These are phyloP conservation scores for Haliaeetus leucogaster DNA, from an alignment of 2,113 vertebrate species.

Conservation along the genomic window DNA sequence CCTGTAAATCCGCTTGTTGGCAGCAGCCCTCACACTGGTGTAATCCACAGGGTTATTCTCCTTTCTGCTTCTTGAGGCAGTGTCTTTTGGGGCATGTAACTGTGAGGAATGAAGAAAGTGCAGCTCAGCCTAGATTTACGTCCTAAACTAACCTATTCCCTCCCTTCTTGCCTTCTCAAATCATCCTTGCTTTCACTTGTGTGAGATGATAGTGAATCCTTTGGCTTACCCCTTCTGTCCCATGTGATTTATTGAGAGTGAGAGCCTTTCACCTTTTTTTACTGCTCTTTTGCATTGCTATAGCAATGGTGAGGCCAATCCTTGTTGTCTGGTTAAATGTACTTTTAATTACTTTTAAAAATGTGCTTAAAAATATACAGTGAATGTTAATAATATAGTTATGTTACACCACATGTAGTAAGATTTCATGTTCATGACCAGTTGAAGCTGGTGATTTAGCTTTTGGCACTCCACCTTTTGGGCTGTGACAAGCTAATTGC, in stretches of 20 bases:
- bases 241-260: not conserved
- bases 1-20: not conserved
- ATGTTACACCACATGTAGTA: not conserved
- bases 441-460: not conserved
- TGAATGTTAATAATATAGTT: not conserved
- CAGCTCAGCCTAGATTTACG: not conserved
- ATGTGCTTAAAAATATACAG: not conserved
- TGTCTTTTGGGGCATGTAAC: not conserved
- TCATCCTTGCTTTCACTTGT: not conserved
- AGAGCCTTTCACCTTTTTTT: not conserved
- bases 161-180: not conserved
- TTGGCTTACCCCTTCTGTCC: not conserved
- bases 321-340: not conserved
- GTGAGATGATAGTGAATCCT: not conserved
- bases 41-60: not conserved
- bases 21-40: not conserved
- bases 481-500: not conserved
- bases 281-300: not conserved
- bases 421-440: not conserved
- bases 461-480: not conserved
- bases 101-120: not conserved
- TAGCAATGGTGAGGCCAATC: not conserved
- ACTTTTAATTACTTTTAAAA: not conserved
- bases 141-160: not conserved
- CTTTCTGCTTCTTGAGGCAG: not conserved